Base-by-base conservation (phyloP, 2,797 vertebrate genomes). In the Micropoecilia bifurca region DNA sequence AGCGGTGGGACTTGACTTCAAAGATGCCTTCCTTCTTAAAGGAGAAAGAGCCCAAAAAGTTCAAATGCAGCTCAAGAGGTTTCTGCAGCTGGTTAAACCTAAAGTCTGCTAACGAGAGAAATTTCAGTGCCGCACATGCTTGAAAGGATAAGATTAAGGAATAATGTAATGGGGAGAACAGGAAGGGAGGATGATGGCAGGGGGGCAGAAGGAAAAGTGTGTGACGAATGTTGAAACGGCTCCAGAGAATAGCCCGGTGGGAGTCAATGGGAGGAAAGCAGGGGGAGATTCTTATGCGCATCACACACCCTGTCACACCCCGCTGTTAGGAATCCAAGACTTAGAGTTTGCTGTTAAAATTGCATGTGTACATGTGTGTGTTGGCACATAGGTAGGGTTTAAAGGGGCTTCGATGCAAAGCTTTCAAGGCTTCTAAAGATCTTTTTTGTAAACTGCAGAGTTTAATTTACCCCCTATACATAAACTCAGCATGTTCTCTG, bases 381-480 rank as follows among this genome's bases (percentile, higher is more conserved):
- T 83, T 81, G 71, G 74, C 36, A 22, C 46, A 79, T 74, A 74
- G 71, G 59, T 28, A 71, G 79, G 7, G 13, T 68, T 84, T 93
- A 81, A 89, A 71, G 71, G 50, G 0, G 61, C 76, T 88, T 86
- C 78, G 28, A 79, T 59, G 72, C 50, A 84, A 87, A 89, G 83
- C 85, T 84, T 59, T 55, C 16, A 61, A 33, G 5, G 59, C 12
- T 18, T 61, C 14, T 41, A 69, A 88, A 84, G 88, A 91, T 81
- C 89, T 91, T 83, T 84, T 87, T 8, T 80, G 68, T 88, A 85
- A 87, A 88, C 87, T 79, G 72, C 82, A 83, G 84, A 90, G 78
- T 93, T 94, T 94, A 83, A 94, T 94, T 91, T 86, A 93, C 93
- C 92, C 92, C 94, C 91, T 78, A 82, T 57, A 84, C 90, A 86